Evolutionary conservation across 2,797 vertebrate genomes (phyloP).

Genomic region (Anguilla pacifica): DNA sequence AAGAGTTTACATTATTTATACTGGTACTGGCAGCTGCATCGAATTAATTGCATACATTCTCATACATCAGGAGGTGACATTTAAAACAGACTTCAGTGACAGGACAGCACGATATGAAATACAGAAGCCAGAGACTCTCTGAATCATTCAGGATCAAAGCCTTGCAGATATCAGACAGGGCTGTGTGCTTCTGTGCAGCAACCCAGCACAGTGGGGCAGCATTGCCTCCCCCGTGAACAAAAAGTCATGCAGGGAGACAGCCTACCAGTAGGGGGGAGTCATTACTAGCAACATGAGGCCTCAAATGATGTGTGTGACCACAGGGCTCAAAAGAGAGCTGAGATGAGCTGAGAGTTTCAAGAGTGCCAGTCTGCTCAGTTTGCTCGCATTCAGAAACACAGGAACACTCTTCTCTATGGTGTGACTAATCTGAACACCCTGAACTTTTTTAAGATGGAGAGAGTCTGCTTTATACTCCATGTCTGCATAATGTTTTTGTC

Average conservation of each 20-base stretch:
- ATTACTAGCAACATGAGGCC: not conserved
- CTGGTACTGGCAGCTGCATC: conserved; percentile 23
- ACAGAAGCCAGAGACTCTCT: conserved; percentile 2
- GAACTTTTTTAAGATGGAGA: not conserved
- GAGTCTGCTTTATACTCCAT: not conserved
- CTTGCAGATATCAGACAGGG: conserved; percentile 11
- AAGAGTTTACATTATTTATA: not conserved
- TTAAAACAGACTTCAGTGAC: conserved; percentile 3
- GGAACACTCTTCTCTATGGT: not conserved
- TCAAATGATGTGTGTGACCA: not conserved
- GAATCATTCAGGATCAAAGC: conserved; percentile 28
- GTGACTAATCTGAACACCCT: not conserved
- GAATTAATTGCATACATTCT: conserved; percentile 11
- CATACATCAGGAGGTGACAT: not conserved
- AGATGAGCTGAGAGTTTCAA: not conserved
- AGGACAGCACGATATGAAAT: conserved; percentile 4
- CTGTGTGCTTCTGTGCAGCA: conserved; percentile 29
- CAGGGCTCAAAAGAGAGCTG: not conserved
- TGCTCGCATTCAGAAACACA: not conserved
- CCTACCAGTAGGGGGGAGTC: not conserved
- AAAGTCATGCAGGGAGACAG: not conserved
- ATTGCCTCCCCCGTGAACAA: not conserved
- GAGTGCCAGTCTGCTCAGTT: not conserved
- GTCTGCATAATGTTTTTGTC: not conserved
- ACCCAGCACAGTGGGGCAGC: conserved; percentile 21